Evolutionary conservation across 2,113 vertebrate genomes (phyloP).

Genomic region (Triplophysa rosa): DNA sequence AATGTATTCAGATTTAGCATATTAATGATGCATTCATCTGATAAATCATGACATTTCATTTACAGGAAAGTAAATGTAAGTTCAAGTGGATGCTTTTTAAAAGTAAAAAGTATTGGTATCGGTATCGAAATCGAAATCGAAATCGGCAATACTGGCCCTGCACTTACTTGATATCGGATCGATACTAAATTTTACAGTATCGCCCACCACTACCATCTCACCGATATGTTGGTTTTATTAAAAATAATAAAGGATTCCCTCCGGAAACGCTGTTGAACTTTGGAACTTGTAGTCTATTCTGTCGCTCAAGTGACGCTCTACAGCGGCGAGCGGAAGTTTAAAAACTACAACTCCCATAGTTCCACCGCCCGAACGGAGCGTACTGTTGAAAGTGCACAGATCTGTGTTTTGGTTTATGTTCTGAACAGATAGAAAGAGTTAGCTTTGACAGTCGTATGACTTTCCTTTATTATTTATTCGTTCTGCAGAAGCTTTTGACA

Average conservation of each 20-base stretch:
- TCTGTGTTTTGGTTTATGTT: slow-evolving; percentile 72
- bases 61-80: too few relatives aligned
- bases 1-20: too few relatives aligned
- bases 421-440: slow-evolving; percentile 53
- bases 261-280: slow-evolving; percentile 47
- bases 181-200: too few relatives aligned
- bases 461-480: slow-evolving; percentile 28
- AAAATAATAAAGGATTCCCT: background rate
- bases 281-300: slow-evolving; percentile 61
- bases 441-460: slow-evolving; percentile 48
- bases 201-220: too few relatives aligned
- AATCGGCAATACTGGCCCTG: too few relatives aligned
- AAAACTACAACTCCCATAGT: slow-evolving; percentile 50
- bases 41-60: too few relatives aligned
- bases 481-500: slow-evolving; percentile 16
- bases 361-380: background rate
- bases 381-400: slow-evolving; percentile 47
- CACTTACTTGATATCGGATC: too few relatives aligned
- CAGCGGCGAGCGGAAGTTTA: rapidly evolving
- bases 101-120: too few relatives aligned
- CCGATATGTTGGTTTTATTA: background rate
- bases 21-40: too few relatives aligned
- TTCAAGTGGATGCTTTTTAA: too few relatives aligned
- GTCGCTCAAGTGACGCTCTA: rapidly evolving
- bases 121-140: too few relatives aligned